Evolutionary conservation across 1,140 invertebrate species (phyloP).

Genomic region (Popillia japonica): DNA sequence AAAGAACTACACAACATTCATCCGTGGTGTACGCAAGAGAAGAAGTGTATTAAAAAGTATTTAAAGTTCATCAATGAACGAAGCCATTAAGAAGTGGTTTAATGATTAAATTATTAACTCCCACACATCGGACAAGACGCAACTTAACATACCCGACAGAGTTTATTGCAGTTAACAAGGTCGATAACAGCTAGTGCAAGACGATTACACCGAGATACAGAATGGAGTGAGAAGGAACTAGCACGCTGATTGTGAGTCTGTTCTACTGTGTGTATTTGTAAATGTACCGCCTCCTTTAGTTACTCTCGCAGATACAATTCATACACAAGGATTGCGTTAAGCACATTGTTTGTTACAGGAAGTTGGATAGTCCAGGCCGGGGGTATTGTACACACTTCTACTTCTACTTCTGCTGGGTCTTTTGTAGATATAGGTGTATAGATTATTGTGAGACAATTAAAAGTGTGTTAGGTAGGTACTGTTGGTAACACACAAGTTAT

Average conservation of each 20-base stretch:
- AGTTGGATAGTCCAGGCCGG: slow-evolving; percentile 26
- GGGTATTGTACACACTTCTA: neutral
- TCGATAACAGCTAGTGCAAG: slow-evolving; percentile 27
- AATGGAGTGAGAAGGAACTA: neutral
- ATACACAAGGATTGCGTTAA: slow-evolving; percentile 9
- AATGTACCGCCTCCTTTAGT: slow-evolving; percentile 35
- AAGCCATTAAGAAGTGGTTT: slow-evolving; percentile 34
- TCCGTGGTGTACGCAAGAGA: neutral
- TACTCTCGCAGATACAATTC: slow-evolving; percentile 9
- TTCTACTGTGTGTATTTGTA: neutral
- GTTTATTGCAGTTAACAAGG: slow-evolving; percentile 38
- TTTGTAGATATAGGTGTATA: slow-evolving; percentile 20
- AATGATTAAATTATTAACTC: slow-evolving; percentile 40
- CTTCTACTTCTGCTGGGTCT: neutral
- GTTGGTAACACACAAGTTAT: slow-evolving; percentile 14
- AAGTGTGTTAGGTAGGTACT: slow-evolving; percentile 30
- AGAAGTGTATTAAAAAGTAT: slow-evolving; percentile 21
- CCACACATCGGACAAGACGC: slow-evolving; percentile 32
- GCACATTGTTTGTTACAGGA: slow-evolving; percentile 36
- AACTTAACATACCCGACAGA: slow-evolving; percentile 21
- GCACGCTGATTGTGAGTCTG: neutral
- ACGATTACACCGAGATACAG: neutral
- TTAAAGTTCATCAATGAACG: slow-evolving; percentile 34
- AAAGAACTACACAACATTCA: neutral
- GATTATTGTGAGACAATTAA: slow-evolving; percentile 27